A percentile compares a stretch with the other conserved stretches of the same genome.
phyloP scores from a whole-genome alignment of 2,113 vertebrate genomes.

The Cavia porcellus region DNA sequence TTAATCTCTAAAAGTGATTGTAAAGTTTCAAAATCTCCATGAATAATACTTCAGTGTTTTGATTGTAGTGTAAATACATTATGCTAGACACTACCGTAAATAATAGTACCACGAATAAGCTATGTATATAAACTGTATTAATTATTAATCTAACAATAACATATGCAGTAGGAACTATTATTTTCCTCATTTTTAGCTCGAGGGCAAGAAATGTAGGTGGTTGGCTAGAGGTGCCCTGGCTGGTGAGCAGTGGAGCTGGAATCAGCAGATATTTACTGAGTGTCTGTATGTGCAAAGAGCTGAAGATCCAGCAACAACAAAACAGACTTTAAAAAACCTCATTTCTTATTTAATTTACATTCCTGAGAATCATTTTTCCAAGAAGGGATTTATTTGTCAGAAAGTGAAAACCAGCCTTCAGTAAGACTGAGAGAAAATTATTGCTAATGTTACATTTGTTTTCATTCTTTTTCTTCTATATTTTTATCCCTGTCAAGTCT shows the following conservation, averaged over 20 bases:
- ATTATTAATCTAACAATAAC: conserved; percentile 19
- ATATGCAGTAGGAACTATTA: neutral
- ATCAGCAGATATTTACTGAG: neutral
- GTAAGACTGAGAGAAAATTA: conserved; percentile 35
- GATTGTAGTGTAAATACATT: neutral
- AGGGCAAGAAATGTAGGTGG: neutral
- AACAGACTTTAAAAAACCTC: neutral
- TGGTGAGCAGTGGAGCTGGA: neutral
- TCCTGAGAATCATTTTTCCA: neutral
- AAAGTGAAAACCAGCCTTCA: conserved; percentile 26
- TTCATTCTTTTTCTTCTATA: neutral
- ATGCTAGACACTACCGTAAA: neutral
- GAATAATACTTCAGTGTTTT: neutral
- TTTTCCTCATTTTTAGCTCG: neutral
- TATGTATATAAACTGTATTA: neutral
- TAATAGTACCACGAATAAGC: neutral
- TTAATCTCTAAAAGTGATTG: neutral
- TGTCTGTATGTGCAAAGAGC: neutral
- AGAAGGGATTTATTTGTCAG: neutral
- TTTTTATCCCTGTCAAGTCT: conserved; percentile 2
- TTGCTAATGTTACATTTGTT: neutral
- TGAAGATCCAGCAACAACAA: neutral
- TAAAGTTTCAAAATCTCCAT: conserved; percentile 43
- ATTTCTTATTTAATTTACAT: neutral
- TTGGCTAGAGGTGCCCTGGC: neutral